Base-by-base conservation (phyloP, 2,888 invertebrate genomes). In the Drosophila mimetica region DNA sequence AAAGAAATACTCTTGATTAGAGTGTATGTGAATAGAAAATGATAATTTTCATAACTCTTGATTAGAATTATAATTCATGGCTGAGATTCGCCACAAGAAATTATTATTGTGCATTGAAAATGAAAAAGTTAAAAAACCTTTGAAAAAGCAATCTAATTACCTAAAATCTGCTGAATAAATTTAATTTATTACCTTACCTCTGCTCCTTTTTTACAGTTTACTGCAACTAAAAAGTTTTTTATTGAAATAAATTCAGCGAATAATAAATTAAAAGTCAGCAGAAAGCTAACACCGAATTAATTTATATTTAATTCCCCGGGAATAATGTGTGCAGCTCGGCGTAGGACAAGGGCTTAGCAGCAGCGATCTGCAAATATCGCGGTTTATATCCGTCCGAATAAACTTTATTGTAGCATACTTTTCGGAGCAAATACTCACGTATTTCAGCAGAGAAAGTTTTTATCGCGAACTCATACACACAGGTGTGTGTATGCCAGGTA, bases 381-480 rank as follows among this genome's bases (percentile, higher is more conserved):
- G 41, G 41, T 42, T 11, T n/a, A 41, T 36, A 64, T 51, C 46
- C 59, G 50, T 36, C 30, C 37, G 44, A 47, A 42, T 46, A 46
- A 44, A 25, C 25, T 55, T 66, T 76, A 63, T 46, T 76, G 59
- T 79, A 71, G 79, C 79, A 69, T 73, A 51, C 66, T 79, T 71
- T 83, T 79, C 53, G 64, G 66, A 60, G 58, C 61, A 55, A 54
- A 46, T 51, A 28, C 67, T 65, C 70, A 50, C 48, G 7, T 54
- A 66, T 67, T 65, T 64, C 63, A 44, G 20, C 47, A 52, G 63
- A 54, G 58, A 59, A 61, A 70, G 67, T 53, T 79, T 83, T 75
- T 75, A 79, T 83, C 70, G 42, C 71, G 18, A 47, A 20, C 48
- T 25, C 37, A 44, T 64, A 46, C n/a, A 59, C 9, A 46, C 16